These are phyloP conservation scores for Leucophenga montana DNA, from an alignment of 2,888 invertebrate species.

Conservation along the genomic window DNA sequence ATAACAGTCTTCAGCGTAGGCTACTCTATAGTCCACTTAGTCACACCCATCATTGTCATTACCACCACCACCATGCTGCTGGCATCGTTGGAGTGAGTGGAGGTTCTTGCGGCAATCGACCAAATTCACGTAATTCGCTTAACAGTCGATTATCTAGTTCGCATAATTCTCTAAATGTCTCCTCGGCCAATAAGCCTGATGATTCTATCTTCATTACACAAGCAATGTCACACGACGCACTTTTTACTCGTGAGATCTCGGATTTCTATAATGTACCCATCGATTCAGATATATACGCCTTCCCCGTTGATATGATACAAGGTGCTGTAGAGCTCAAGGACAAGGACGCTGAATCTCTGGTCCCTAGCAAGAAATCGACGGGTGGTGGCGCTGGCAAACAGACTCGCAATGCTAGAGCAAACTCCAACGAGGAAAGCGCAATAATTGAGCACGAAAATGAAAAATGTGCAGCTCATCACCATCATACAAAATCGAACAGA, in stretches of 20 bases:
- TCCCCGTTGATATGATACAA: conserved; percentile 86
- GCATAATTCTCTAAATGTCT: conserved; percentile 85
- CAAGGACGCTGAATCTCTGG: neutral
- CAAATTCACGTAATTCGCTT: conserved; percentile 84
- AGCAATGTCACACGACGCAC: conserved; percentile 89
- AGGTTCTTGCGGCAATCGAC: conserved; percentile 73
- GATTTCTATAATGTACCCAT: conserved; percentile 92
- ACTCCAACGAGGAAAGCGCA: conserved; percentile 27
- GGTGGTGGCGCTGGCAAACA: conserved; percentile 35
- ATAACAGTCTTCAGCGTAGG: conserved; percentile 62
- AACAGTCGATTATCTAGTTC: conserved; percentile 87
- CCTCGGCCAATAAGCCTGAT: conserved; percentile 82
- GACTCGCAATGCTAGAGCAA: conserved; percentile 29
- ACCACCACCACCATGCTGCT: conserved; percentile 53
- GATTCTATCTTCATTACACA: conserved; percentile 91
- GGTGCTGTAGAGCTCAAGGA: neutral
- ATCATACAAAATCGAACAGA: conserved; percentile 62
- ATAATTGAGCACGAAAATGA: conserved; percentile 1
- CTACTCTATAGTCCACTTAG: conserved; percentile 71
- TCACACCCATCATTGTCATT: conserved; percentile 67
- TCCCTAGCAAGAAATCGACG: conserved; percentile 20
- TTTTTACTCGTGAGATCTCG: conserved; percentile 84
- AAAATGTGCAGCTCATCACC: conserved; percentile 24
- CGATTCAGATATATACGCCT: conserved; percentile 90
- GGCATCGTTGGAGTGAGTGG: conserved; percentile 1